phyloP scores from a whole-genome alignment of 2,888 invertebrate species.

The Zaprionus lineosus region DNA sequence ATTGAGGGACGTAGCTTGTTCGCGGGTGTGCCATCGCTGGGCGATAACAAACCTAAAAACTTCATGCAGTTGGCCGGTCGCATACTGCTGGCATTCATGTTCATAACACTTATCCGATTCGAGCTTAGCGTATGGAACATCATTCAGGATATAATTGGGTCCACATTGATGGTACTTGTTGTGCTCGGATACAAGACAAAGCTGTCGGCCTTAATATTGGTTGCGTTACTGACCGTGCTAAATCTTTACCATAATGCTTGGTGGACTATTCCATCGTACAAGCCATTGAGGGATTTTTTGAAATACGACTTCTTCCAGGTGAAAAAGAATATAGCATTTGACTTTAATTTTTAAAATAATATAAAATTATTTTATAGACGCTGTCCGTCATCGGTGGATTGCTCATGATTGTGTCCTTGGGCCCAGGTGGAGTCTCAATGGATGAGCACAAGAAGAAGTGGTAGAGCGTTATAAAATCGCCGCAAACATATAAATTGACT shows the following conservation, averaged over 20 bases:
- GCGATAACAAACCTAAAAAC: slow-evolving; percentile 98
- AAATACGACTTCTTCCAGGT: slow-evolving; percentile 99
- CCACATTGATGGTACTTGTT: slow-evolving; percentile 96
- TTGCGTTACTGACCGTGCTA: slow-evolving; percentile 92
- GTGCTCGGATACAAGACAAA: slow-evolving; percentile 99
- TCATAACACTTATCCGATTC: slow-evolving; percentile 96
- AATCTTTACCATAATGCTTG: slow-evolving; percentile 99
- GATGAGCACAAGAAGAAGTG: slow-evolving; percentile 99
- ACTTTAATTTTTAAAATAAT: not conserved
- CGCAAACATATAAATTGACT: slow-evolving; percentile 44
- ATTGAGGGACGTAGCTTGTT: slow-evolving; percentile 97
- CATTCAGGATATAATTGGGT: slow-evolving; percentile 95
- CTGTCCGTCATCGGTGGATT: slow-evolving; percentile 99
- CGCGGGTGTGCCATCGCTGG: slow-evolving; percentile 95
- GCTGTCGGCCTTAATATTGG: slow-evolving; percentile 96
- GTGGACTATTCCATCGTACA: slow-evolving; percentile 98
- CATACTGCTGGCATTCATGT: slow-evolving; percentile 98
- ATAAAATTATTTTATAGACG: slow-evolving; percentile 88
- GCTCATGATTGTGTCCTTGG: slow-evolving; percentile 98
- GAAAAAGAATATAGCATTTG: slow-evolving; percentile 57
- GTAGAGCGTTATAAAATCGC: slow-evolving; percentile 65
- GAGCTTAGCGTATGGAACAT: slow-evolving; percentile 96
- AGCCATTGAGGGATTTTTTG: slow-evolving; percentile 98
- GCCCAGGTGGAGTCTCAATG: slow-evolving; percentile 99
- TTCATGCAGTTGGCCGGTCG: slow-evolving; percentile 98